These are phyloP conservation scores for Chascanopsetta lugubris DNA, from an alignment of 2,113 vertebrate genomes.

Conservation along the genomic window DNA sequence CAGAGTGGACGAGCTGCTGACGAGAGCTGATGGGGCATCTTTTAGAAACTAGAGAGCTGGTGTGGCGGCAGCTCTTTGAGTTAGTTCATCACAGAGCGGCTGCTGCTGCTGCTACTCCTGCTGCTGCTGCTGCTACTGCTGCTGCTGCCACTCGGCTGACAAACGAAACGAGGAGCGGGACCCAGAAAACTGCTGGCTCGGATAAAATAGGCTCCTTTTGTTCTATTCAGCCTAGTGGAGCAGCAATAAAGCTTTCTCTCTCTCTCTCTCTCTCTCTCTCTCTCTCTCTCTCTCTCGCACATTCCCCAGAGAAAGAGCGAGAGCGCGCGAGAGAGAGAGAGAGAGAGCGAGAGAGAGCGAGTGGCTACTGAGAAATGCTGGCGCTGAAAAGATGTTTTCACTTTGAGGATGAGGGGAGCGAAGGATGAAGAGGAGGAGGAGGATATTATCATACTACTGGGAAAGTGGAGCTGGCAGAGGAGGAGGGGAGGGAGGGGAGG, in stretches of 20 bases:
- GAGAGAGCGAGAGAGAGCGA: constrained; percentile 13
- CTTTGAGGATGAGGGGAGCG: constrained; percentile 53
- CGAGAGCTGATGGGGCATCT: background rate
- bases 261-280: too few relatives aligned
- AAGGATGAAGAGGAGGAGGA: constrained; percentile 38
- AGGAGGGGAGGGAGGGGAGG: constrained; percentile 34
- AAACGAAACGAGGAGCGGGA: constrained; percentile 50
- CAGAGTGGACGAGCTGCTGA: too few relatives aligned
- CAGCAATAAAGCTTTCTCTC: constrained; percentile 61
- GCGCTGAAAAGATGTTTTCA: constrained; percentile 51
- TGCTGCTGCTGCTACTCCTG: too few relatives aligned
- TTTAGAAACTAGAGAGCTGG: constrained; percentile 9
- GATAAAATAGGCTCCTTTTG: constrained; percentile 62
- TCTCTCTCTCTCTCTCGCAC: too few relatives aligned
- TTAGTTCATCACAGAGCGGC: constrained; percentile 55
- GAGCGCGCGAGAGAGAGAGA: constrained; percentile 32
- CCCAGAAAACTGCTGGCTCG: constrained; percentile 62
- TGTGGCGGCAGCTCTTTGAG: constrained; percentile 51
- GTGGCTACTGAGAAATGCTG: constrained; percentile 42
- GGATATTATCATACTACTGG: constrained; percentile 54
- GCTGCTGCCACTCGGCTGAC: constrained; percentile 57
- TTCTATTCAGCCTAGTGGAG: constrained; percentile 63
- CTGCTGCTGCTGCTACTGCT: too few relatives aligned
- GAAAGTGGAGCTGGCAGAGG: constrained; percentile 31
- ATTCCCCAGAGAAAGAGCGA: constrained; percentile 40